Conservation (phyloP, 1,140 invertebrate species). For the Halotydeus destructor region DNA sequence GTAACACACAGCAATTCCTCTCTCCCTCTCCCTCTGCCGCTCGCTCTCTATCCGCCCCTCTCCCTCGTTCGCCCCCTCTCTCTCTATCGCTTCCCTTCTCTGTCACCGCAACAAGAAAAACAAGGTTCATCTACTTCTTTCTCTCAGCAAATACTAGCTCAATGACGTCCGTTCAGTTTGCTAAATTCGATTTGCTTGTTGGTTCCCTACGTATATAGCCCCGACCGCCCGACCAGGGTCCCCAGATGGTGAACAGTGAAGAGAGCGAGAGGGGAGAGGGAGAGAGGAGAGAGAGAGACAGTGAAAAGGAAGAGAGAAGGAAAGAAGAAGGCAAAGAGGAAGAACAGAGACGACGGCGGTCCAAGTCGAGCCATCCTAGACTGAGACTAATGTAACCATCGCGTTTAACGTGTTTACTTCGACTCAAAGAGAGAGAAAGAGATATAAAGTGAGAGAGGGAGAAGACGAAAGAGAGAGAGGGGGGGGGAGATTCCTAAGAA, state of each 20-base stretch:
- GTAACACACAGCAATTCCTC: neutral
- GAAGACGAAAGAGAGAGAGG: constrained; percentile 1
- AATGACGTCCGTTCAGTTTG: no score
- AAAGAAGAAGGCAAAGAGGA: neutral
- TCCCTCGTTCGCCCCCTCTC: neutral
- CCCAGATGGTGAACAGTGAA: neutral
- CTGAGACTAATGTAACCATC: no score
- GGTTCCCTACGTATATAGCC: neutral
- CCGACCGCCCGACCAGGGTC: neutral
- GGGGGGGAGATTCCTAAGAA: neutral
- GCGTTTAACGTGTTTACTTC: no score
- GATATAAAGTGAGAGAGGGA: neutral
- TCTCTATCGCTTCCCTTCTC: neutral
- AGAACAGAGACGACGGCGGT: no score
- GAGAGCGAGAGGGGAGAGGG: neutral
- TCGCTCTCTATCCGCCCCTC: no score
- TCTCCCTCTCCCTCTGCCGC: neutral
- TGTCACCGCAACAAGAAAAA: neutral
- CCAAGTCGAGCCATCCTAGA: no score
- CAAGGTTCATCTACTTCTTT: no score
- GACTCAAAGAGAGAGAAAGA: constrained; percentile 1
- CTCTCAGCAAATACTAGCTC: no score
- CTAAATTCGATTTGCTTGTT: no score
- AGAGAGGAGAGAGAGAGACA: constrained; percentile 1
- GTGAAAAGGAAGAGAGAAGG: neutral